These are phyloP conservation scores for Diorhabda elongata DNA, from an alignment of 1,140 invertebrate genomes.

Conservation along the genomic window DNA sequence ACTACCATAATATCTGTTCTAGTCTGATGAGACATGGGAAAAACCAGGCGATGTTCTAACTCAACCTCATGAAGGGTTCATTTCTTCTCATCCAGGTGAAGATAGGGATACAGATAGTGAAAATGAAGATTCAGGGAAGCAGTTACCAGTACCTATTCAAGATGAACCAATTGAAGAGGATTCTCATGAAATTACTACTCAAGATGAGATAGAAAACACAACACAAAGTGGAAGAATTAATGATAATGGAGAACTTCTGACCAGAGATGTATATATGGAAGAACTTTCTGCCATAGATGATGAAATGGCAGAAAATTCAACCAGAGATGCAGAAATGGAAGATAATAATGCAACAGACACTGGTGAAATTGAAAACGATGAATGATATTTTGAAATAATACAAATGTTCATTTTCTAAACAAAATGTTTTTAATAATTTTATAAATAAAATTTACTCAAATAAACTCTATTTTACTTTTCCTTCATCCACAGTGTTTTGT, in stretches of 20 bases:
- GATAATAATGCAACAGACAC: too few relatives aligned
- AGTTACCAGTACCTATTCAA: conserved; percentile 40
- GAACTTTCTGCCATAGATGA: conserved; percentile 26
- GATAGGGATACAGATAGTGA: conserved; percentile 48
- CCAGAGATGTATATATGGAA: conserved; percentile 27
- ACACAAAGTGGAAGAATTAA: background rate
- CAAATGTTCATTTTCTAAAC: too few relatives aligned
- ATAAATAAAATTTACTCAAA: too few relatives aligned
- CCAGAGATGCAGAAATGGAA: too few relatives aligned
- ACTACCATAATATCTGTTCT: conserved; percentile 1
- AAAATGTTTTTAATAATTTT: too few relatives aligned
- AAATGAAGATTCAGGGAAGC: conserved; percentile 32
- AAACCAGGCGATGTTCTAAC: conserved; percentile 49
- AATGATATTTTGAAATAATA: too few relatives aligned
- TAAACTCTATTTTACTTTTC: too few relatives aligned
- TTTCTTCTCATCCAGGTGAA: conserved; percentile 47
- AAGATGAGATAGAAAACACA: background rate
- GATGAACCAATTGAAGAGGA: conserved; percentile 42
- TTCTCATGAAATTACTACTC: background rate
- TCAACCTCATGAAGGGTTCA: conserved; percentile 42
- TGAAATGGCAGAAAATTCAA: conserved; percentile 29
- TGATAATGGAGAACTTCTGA: conserved; percentile 10
- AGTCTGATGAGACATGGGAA: conserved; percentile 50
- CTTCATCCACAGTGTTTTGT: background rate
- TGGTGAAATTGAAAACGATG: too few relatives aligned